These are phyloP conservation scores for Cepaea hortensis DNA, from an alignment of 2,888 invertebrate species.

Conservation along the genomic window DNA sequence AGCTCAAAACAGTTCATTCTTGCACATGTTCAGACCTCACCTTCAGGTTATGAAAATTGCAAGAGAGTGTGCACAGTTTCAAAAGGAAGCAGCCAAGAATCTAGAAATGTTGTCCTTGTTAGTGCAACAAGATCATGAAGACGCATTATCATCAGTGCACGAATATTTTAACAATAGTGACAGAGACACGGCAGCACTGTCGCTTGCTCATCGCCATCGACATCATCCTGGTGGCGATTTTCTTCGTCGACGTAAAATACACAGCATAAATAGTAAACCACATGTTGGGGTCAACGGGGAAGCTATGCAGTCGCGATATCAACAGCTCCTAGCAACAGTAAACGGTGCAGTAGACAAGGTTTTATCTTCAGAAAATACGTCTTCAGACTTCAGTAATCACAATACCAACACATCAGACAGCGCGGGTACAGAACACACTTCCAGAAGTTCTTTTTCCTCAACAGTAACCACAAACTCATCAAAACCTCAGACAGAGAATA, in stretches of 20 bases:
- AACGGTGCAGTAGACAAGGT: no score
- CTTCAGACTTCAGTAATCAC: no score
- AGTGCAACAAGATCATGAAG: not conserved
- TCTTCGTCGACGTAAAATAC: constrained; percentile 31
- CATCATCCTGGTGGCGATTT: constrained; percentile 11
- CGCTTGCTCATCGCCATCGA: constrained; percentile 18
- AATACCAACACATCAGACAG: no score
- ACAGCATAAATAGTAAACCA: not conserved
- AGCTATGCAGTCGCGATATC: not conserved
- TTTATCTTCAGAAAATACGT: no score
- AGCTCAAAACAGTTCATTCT: not conserved
- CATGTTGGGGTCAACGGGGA: not conserved
- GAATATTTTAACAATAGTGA: not conserved
- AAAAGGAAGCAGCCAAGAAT: not conserved
- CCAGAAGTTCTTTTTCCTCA: no score
- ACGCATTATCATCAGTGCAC: not conserved
- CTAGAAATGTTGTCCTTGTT: constrained; percentile 3
- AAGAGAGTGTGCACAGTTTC: not conserved
- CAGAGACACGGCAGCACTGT: not conserved
- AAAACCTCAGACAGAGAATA: no score
- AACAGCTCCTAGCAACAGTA: no score
- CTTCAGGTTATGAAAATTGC: not conserved
- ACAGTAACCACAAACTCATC: no score
- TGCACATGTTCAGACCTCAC: not conserved
- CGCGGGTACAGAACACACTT: no score